A percentile compares a stretch with the other conserved stretches of the same genome.
Evolutionary conservation across 92 coral and sea anemone genomes (phyloP).

Genomic region (Parazoanthus darwini): DNA sequence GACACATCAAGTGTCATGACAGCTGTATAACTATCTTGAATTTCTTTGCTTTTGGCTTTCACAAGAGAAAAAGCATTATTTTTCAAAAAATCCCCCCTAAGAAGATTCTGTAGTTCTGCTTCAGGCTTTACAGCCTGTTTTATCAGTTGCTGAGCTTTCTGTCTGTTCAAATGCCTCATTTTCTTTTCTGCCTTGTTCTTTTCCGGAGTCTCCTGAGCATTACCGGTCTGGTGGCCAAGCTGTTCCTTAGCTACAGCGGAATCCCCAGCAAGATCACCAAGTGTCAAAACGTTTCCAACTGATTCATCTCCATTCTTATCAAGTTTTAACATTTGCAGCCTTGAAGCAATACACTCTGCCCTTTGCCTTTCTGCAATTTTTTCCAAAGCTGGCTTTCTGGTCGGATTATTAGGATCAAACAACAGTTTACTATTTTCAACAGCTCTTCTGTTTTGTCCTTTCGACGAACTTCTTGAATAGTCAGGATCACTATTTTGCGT

Average conservation of each 20-base stretch:
- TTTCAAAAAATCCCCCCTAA: constrained; percentile 64
- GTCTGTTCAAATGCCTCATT: constrained; percentile 59
- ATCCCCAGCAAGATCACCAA: constrained; percentile 29
- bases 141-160: constrained; percentile 70
- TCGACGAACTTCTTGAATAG: constrained; percentile 18
- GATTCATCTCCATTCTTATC: constrained; percentile 24
- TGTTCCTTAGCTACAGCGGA: background rate
- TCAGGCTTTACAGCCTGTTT: constrained; percentile 62
- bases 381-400: constrained; percentile 36
- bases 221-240: background rate
- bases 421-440: constrained; percentile 22
- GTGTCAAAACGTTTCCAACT: constrained; percentile 11
- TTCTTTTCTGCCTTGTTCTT: constrained; percentile 61
- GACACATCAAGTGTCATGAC: constrained; percentile 82
- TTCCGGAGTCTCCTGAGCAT: constrained; percentile 15
- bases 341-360: constrained; percentile 22
- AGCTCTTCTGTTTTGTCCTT: constrained; percentile 18
- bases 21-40: constrained; percentile 82
- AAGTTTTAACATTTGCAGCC: constrained; percentile 22
- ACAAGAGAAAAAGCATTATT: constrained; percentile 59
- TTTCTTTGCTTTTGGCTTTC: constrained; percentile 63
- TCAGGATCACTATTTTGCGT: background rate
- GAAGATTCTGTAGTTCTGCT: constrained; percentile 55
- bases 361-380: constrained; percentile 30
- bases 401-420: constrained; percentile 15